Evolutionary conservation across 2,888 invertebrate genomes (phyloP), one percentile per base, ranked within the genome.

Genomic region (Athrips mouffetella): DNA sequence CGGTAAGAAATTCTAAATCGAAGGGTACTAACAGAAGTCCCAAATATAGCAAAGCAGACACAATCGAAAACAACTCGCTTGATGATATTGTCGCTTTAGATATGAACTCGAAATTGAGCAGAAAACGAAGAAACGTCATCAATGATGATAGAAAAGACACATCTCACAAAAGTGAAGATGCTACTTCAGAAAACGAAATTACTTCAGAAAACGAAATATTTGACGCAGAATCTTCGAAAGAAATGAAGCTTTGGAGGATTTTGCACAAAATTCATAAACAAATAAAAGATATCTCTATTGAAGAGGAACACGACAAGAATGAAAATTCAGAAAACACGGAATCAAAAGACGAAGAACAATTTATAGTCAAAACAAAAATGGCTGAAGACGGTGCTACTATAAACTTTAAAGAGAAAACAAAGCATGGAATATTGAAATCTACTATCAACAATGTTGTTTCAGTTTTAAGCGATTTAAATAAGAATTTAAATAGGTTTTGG

Each of bases 401-500:
- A 2, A 59, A 66, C 37, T 52, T 73, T 44, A 55, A 60, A 54
- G 73, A 74, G 39, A 76, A 76, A 45, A 57, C 70, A 1, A 62
- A 66, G 44, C 54, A 57, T 27, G 80, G 80, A 0, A 53, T 84
- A 10, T 55, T 87, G 2, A 77, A 74, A 55, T 62, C 68, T 1
- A 79, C 81, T 0, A 62, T 86, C 18, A 67, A 72, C 7, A 80
- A 73, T 35, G 55, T 82, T 23, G 53, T 79, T 3, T 61, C 63
- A 11, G 63, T 83, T 3, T 57, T 89, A 40, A 64, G 70, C 18
- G 82, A 85, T 52, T 63, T 88, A 3, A 84, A 80, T 51, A 71
- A 69, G 11, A 83, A 86, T 50, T 62, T 88, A 27, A 80, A 76
- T 48, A 77, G 61, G 46, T 63, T 82, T 57, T 82, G 84, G 76